A percentile compares a stretch with the other conserved stretches of the same genome.
phyloP scores from a whole-genome alignment of 2,113 vertebrate species.

The Choloepus hoffmanni region DNA sequence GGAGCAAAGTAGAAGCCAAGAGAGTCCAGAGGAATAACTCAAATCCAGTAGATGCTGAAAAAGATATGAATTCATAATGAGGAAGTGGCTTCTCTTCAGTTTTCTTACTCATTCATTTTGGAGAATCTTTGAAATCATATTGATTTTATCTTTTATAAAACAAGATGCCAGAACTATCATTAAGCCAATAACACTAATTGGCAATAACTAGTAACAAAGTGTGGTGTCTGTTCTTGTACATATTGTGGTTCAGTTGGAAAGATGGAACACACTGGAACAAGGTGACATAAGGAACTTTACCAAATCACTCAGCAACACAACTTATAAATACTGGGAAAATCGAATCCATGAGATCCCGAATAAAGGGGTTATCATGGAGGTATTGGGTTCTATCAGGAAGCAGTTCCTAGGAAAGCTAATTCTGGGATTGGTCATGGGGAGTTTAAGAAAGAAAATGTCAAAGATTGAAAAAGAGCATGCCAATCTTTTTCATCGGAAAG shows the following conservation, averaged over 20 bases:
- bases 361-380: background rate
- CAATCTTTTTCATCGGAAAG: slow-evolving; percentile 39
- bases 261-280: background rate
- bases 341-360: background rate
- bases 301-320: background rate
- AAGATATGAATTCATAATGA: background rate
- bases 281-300: background rate
- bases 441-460: background rate
- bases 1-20: background rate
- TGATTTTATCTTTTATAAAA: slow-evolving; percentile 17
- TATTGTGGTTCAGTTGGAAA: background rate
- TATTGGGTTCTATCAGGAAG: background rate
- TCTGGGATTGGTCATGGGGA: background rate
- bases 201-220: background rate
- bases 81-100: background rate
- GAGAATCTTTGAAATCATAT: background rate
- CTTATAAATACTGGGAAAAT: background rate
- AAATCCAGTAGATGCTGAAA: background rate
- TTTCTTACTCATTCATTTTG: background rate
- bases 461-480: background rate
- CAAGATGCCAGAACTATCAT: background rate
- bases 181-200: background rate
- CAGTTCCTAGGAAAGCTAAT: background rate
- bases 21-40: background rate
- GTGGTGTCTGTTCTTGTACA: background rate